Conservation (phyloP, 2,888 invertebrate genomes). For the Homarus gammarus region DNA sequence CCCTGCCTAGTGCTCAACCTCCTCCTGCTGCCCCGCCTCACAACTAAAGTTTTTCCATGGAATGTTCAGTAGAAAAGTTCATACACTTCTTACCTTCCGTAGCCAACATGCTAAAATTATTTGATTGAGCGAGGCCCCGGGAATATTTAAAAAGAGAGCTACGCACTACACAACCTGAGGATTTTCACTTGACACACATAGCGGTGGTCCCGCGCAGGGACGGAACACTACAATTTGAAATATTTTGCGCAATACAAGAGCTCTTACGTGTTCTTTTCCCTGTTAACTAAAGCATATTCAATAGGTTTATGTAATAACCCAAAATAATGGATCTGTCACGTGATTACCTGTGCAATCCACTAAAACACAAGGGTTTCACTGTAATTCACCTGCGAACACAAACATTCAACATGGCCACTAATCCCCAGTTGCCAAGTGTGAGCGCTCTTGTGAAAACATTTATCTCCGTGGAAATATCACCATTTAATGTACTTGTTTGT, state of each 20-base stretch:
- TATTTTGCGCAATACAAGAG: background rate
- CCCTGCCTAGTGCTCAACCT: too few relatives aligned
- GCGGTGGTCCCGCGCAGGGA: background rate
- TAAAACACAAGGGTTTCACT: constrained; percentile 6
- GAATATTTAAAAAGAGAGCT: constrained; percentile 5
- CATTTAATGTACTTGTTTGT: background rate
- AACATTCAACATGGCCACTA: constrained; percentile 57
- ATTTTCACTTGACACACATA: constrained; percentile 67
- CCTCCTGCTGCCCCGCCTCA: too few relatives aligned
- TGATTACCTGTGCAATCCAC: constrained; percentile 14
- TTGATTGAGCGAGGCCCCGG: background rate
- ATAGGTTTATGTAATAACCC: background rate
- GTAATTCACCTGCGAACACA: constrained; percentile 40
- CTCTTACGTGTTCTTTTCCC: background rate
- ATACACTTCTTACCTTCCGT: background rate
- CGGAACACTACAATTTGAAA: constrained; percentile 1
- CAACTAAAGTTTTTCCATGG: too few relatives aligned
- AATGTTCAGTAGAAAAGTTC: too few relatives aligned
- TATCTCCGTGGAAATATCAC: background rate
- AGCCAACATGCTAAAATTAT: background rate
- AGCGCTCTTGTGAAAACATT: background rate
- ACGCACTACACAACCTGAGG: background rate
- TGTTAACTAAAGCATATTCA: background rate
- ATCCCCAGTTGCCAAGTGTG: constrained; percentile 10
- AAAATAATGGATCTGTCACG: background rate